Percentiles rank a stretch among this genome's conserved stretches.
These are phyloP conservation scores for Habropoda laboriosa DNA, from an alignment of 1,140 invertebrate species.

Conservation along the genomic window DNA sequence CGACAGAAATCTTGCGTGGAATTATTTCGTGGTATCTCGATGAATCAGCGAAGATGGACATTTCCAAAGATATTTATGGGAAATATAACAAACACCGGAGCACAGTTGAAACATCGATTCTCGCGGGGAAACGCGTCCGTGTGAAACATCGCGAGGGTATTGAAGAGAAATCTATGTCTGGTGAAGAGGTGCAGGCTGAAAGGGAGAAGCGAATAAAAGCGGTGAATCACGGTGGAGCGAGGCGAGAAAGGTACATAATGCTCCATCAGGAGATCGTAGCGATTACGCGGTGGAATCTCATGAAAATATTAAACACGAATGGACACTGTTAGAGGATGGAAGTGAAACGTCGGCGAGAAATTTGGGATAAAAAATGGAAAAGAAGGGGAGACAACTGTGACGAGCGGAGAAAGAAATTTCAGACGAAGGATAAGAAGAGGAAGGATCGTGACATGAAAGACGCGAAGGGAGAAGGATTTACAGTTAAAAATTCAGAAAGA, in stretches of 20 bases:
- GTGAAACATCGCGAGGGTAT: constrained; percentile 5
- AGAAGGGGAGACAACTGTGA: not conserved
- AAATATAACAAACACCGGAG: constrained; percentile 1
- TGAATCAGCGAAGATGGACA: not conserved
- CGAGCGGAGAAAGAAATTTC: not conserved
- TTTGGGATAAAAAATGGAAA: no score
- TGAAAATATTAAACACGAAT: not conserved
- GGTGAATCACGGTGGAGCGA: not conserved
- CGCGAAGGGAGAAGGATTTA: not conserved
- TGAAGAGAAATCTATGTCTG: not conserved
- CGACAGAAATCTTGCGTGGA: not conserved
- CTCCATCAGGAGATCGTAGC: not conserved
- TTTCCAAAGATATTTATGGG: not conserved
- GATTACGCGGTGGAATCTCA: not conserved
- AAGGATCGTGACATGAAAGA: not conserved
- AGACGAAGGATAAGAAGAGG: no score
- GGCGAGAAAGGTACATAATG: not conserved
- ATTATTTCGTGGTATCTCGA: not conserved
- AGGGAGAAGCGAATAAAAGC: not conserved
- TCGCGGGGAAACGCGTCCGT: not conserved
- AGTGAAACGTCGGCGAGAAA: no score
- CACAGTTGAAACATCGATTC: constrained; percentile 16
- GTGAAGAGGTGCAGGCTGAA: not conserved
- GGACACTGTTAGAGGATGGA: not conserved
- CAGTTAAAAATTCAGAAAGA: not conserved